Base-by-base conservation (phyloP, 1,140 invertebrate species). In the Nylanderia fulva region DNA sequence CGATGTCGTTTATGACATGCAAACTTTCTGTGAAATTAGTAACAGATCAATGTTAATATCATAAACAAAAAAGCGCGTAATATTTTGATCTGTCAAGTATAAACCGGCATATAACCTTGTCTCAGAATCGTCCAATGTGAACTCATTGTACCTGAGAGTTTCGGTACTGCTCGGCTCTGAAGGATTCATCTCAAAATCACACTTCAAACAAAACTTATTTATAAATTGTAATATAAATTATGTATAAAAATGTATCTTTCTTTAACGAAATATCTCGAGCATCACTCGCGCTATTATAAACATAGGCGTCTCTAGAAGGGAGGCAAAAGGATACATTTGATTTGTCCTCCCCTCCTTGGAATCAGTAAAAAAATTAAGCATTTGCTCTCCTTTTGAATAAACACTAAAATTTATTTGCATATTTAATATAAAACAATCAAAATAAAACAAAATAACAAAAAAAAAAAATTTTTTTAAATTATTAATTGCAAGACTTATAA, bases 141-240 rank as follows among this genome's bases (percentile, higher is more conserved):
- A 71, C 42, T 72, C 21, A 86, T 72, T 45, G 84, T 91, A 92
- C 91, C 91, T 92, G 76, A 92, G 80, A 29, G 91, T 90, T 85
- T 92, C 91, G 6, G 85, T 91, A 80, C 72, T 90, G 5, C 71
- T 91, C 27, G 91, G 91, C 54, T 92, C 91, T 13, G 91, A 88
- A 1, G 91, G 91, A 88, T 92, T 92, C 91, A 92, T 92, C 60
- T 66, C 80, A 56, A 54, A 80, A 18, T 58, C n/a, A 18, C 24
- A 13, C 52, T 27, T 15, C 13, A 27, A 52, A 72, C 18, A 63
- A 39, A 18, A 27, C 0, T 13, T 3, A 21, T 42, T 42, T 45
- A 54, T 33, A 71, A 42, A 82, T 69, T 1, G 9, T 54, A 48
- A 45, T 56, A 56, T 15, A 45, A 54, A 39, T 6, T 29, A 8